Evolutionary conservation across 2,113 vertebrate genomes (phyloP), one percentile per base, ranked within the genome.

Genomic region (Leptodactylus fuscus): DNA sequence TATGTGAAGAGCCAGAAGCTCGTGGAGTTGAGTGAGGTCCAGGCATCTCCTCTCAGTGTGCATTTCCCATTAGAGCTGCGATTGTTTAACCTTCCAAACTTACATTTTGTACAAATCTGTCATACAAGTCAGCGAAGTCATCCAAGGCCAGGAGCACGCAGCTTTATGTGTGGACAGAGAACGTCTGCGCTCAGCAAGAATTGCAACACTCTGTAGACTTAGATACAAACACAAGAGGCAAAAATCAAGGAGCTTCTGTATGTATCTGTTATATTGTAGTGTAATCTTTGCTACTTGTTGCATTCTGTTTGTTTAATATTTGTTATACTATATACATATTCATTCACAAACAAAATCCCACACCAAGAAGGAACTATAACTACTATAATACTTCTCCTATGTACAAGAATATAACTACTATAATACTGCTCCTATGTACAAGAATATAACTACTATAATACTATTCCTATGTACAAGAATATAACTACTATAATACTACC

Each of bases 71-170:
- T 24, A 79, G 48, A 79, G 13, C 12, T 8, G 76, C 9, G 32
- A 58, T 60, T 58, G 76, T 60, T 58, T 79, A 75, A 75, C 38
- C 70, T 75, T 53, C 76, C 32, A 53, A 79, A 79, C 32, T 58
- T 79, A 38, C 51, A 51, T 20, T 20, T 22, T 70, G 62, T 48
- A 51, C 6, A 67, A 69, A 49, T 69, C 29, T 70, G 8, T 32
- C 62, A 34, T 15, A 51, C 41, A 48, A 69, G 58, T 81, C 60
- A 49, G 38, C 29, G 13, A 44, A n/a, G 27, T 22, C 32, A 11
- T 34, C 62, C 44, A 11, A 11, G 5, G 80, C 62, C 80, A 81
- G 22, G n/a, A 24, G 18, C 60, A 5, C 10, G 62, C 32, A 24
- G 80, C 29, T 70, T 70, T 67, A 8, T 49, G 62, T 69, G 29